phyloP scores from a whole-genome alignment of 2,797 vertebrate genomes.

The Xiphophorus birchmanni region DNA sequence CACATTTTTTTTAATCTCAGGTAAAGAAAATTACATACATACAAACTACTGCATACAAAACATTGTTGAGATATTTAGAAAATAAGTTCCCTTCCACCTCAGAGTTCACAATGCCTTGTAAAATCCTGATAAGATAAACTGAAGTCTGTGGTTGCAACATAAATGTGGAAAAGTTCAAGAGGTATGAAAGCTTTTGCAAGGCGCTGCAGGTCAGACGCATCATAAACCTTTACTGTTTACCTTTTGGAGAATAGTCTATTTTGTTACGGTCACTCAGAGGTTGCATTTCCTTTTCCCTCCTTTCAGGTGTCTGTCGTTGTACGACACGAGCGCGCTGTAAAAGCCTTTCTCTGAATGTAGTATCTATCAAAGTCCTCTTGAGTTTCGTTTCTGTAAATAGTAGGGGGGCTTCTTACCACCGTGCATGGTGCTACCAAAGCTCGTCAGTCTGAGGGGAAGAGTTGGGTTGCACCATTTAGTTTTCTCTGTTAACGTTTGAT shows the following conservation, averaged over 20 bases:
- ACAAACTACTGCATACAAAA: background rate
- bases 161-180: slow-evolving; percentile 3
- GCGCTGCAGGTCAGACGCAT: slow-evolving; percentile 20
- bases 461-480: slow-evolving; percentile 51
- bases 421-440: slow-evolving; percentile 77
- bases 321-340: slow-evolving; percentile 71
- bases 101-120: background rate
- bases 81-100: background rate
- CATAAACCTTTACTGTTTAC: slow-evolving; percentile 69
- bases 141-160: background rate
- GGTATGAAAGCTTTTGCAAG: background rate
- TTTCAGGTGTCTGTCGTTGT: slow-evolving; percentile 71
- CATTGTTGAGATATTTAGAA: background rate
- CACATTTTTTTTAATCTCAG: background rate
- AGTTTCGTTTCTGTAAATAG: slow-evolving; percentile 73
- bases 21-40: background rate
- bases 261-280: slow-evolving; percentile 81
- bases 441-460: slow-evolving; percentile 42
- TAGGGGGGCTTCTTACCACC: slow-evolving; percentile 45
- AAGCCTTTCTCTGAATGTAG: slow-evolving; percentile 82
- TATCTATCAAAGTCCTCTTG: slow-evolving; percentile 58
- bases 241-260: slow-evolving; percentile 78
- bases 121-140: background rate
- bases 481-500: slow-evolving; percentile 32
- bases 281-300: slow-evolving; percentile 75